phyloP scores from a whole-genome alignment of 2,113 vertebrate genomes.

The Lycocorax pyrrhopterus region DNA sequence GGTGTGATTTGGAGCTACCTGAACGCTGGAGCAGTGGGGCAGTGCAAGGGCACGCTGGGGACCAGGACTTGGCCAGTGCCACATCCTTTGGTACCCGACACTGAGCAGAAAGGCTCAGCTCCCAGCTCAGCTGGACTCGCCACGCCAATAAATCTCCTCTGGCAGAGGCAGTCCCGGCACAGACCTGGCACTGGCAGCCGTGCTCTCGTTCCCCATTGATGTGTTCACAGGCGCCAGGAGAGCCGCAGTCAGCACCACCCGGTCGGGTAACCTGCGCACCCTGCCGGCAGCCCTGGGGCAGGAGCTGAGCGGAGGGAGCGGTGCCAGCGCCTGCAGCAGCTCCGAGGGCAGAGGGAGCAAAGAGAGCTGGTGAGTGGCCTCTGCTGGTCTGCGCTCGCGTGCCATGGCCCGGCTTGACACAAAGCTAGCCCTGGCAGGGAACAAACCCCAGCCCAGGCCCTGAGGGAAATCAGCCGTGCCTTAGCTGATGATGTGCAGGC shows the following conservation, averaged over 20 bases:
- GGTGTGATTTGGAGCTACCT: not conserved
- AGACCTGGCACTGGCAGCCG: not conserved
- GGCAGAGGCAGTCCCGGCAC: not conserved
- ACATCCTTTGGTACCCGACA: fast-evolving
- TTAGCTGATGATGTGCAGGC: fast-evolving
- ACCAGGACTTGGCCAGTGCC: not conserved
- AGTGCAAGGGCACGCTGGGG: not conserved
- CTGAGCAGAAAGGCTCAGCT: not conserved
- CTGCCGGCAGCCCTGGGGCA: not conserved
- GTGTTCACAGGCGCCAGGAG: not conserved
- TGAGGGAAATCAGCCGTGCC: fast-evolving
- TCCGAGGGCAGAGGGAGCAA: not conserved
- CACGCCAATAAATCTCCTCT: not conserved
- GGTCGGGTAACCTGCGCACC: not conserved
- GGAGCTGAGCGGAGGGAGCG: not conserved
- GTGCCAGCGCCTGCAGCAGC: not conserved
- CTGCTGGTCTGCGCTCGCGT: fast-evolving
- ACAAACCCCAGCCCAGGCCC: not conserved
- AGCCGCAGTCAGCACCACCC: not conserved
- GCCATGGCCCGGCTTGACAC: not conserved
- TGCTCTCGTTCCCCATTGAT: not conserved
- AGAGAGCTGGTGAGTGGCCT: not conserved
- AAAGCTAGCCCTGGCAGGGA: not conserved
- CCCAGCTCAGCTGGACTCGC: not conserved
- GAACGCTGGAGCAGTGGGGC: not conserved